Evolutionary conservation across 1,140 invertebrate genomes (phyloP).

Genomic region (Nasonia giraulti): DNA sequence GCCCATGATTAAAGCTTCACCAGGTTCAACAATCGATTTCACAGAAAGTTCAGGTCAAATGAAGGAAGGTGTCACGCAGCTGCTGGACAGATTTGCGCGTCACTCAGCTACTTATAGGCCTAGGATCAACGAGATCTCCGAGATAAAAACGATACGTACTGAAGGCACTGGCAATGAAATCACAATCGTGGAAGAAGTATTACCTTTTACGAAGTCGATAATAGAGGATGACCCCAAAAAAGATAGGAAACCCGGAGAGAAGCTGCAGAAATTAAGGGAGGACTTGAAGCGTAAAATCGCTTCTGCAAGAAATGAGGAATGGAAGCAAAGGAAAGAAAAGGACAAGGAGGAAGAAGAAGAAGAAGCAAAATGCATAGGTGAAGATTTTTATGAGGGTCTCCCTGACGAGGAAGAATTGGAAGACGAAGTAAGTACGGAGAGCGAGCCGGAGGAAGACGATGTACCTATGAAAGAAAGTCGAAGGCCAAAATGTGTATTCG

Average conservation of each 20-base stretch:
- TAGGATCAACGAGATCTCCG: constrained; percentile 68
- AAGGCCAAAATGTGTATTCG: constrained; percentile 60
- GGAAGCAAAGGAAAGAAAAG: constrained; percentile 76
- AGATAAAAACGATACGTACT: constrained; percentile 68
- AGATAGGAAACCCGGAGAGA: constrained; percentile 75
- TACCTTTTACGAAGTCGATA: constrained; percentile 65
- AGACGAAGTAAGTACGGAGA: constrained; percentile 62
- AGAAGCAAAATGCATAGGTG: constrained; percentile 54
- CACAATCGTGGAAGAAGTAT: constrained; percentile 56
- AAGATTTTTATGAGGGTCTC: constrained; percentile 54
- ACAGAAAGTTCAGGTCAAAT: constrained; percentile 68
- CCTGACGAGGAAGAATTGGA: constrained; percentile 60
- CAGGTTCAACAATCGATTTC: constrained; percentile 79
- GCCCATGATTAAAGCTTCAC: constrained; percentile 76
- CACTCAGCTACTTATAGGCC: constrained; percentile 75
- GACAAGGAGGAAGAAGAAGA: constrained; percentile 65
- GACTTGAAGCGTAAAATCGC: constrained; percentile 80
- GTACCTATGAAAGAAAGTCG: constrained; percentile 58
- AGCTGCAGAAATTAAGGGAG: constrained; percentile 77
- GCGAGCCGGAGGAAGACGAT: constrained; percentile 64
- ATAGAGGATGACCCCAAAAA: constrained; percentile 66
- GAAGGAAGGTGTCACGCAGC: constrained; percentile 73
- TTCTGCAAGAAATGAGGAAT: constrained; percentile 77
- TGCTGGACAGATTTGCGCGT: constrained; percentile 78
- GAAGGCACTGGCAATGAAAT: constrained; percentile 67